phyloP scores from a whole-genome alignment of 1,140 invertebrate species.

The Heterodera schachtii region DNA sequence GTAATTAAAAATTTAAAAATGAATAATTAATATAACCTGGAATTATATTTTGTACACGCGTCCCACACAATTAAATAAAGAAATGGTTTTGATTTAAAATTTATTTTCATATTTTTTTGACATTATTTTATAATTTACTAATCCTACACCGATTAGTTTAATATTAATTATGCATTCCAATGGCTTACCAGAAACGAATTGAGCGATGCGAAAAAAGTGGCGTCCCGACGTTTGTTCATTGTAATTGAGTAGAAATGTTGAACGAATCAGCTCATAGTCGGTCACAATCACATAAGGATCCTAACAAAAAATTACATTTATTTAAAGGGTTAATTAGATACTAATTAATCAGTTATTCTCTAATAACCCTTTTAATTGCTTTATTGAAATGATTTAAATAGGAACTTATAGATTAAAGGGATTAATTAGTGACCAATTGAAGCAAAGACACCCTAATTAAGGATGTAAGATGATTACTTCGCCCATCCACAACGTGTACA shows the following conservation, averaged over 20 bases:
- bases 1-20: not conserved
- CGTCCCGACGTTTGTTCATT: not conserved
- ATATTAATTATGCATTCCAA: too few species aligned
- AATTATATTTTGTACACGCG: too few species aligned
- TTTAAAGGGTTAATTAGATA: not conserved
- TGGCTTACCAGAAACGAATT: not conserved
- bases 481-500: conserved; percentile 27
- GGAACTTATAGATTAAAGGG: too few species aligned
- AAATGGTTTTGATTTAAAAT: too few species aligned
- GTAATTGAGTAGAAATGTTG: not conserved
- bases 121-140: too few species aligned
- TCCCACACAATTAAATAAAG: too few species aligned
- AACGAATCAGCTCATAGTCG: conserved; percentile 11
- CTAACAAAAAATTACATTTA: not conserved
- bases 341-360: not conserved
- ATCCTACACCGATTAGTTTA: too few species aligned
- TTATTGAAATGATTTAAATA: too few species aligned
- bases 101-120: too few species aligned
- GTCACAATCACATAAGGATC: conserved; percentile 22
- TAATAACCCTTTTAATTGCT: too few species aligned
- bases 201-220: conserved; percentile 16
- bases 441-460: too few species aligned
- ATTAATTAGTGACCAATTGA: too few species aligned
- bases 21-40: not conserved
- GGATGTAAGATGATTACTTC: not conserved